Base-by-base conservation (phyloP, 2,113 vertebrate genomes). In the Cryptotis parvus region DNA sequence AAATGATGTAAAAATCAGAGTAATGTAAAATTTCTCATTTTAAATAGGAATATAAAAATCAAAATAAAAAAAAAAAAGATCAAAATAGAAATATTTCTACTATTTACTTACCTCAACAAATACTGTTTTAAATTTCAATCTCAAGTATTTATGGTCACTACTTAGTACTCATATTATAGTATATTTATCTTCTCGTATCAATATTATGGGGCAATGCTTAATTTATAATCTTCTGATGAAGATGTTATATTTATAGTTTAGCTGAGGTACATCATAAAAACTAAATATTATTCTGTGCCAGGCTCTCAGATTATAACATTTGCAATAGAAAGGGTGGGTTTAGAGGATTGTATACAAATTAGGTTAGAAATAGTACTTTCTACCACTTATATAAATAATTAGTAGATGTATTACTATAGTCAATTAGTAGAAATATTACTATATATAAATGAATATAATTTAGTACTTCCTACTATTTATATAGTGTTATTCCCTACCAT, bases 331-430 rank as follows among this genome's bases (percentile, higher is more conserved):
- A 81, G 72, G 9, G 24, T 84, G 63, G 15, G 24, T 68, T 90
- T 84, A 81, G 76, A 77, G 70, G 87, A 1, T 75, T 89, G 87
- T 81, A 73, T 84, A 45, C 49, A 69, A 92, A 89, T 73, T n/a
- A 43, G 18, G 27, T n/a, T n/a, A 37, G 69, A 85, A 73, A 85
- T 81, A 77, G 22, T 77, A 37, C 14, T 91, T 89, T 89, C 24
- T 91, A 20, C 49, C 27, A 75, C 72, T 84, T n/a, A 39, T 85
- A 58, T 29, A 81, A 77, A 69, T 81, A 55, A 73, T 92, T 20
- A 55, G 15, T 55, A 55, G 20, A 15, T 52, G 49, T 14, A 14
- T 10, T n/a, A n/a, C n/a, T n/a, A n/a, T n/a, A n/a, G n/a, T n/a
- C n/a, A n/a, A n/a, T n/a, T n/a, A n/a, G n/a, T n/a, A n/a, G n/a